These are phyloP conservation scores for Aphis craccivora DNA, from an alignment of 1,140 invertebrate species.

Conservation along the genomic window DNA sequence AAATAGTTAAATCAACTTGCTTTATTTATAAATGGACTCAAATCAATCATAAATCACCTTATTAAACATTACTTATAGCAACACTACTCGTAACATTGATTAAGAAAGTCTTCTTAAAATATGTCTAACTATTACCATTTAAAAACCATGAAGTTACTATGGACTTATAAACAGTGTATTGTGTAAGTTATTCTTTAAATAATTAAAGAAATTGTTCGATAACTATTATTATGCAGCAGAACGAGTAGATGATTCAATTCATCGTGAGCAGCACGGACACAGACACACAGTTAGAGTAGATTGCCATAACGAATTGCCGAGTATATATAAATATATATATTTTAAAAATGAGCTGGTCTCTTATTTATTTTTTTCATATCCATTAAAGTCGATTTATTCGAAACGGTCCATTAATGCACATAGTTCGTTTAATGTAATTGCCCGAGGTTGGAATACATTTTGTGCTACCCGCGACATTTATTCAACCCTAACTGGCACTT, in stretches of 20 bases:
- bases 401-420: neutral
- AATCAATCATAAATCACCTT: neutral
- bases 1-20: neutral
- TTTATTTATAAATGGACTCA: neutral
- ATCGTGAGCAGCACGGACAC: neutral
- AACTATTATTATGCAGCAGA: neutral
- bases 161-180: neutral
- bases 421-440: slow-evolving; percentile 18
- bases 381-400: slow-evolving; percentile 10
- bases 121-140: neutral
- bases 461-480: neutral
- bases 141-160: neutral
- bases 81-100: neutral
- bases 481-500: neutral
- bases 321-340: neutral
- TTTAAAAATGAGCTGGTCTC: neutral
- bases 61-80: neutral
- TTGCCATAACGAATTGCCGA: neutral
- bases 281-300: neutral
- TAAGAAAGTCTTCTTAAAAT: neutral
- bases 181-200: neutral
- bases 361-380: neutral
- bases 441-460: neutral
- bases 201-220: neutral
- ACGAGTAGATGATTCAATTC: neutral